phyloP scores from a whole-genome alignment of 1,140 invertebrate species.

The Lepidurus apus region DNA sequence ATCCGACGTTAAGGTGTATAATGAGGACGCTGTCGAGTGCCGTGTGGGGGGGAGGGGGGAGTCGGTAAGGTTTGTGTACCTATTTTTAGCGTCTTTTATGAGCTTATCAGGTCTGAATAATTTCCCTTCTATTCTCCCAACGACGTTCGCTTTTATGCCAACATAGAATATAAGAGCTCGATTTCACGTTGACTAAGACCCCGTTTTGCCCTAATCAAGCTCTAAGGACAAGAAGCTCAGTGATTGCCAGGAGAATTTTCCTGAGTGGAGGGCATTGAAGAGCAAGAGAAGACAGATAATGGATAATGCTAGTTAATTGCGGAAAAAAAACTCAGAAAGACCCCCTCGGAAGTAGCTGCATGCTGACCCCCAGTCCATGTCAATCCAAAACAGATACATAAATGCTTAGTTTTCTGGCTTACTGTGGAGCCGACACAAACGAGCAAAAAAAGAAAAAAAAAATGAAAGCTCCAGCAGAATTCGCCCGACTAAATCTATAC shows the following conservation, averaged over 20 bases:
- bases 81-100: conserved; percentile 7
- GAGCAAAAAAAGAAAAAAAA: too few relatives aligned
- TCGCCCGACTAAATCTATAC: too few relatives aligned
- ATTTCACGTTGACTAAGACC: background rate
- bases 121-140: background rate
- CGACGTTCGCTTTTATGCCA: background rate
- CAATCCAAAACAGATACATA: too few relatives aligned
- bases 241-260: background rate
- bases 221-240: background rate
- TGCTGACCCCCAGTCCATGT: too few relatives aligned
- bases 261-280: background rate
- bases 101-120: conserved; percentile 19
- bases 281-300: background rate
- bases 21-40: background rate
- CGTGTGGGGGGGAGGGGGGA: background rate
- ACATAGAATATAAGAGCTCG: background rate
- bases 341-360: too few relatives aligned
- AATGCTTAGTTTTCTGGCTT: too few relatives aligned
- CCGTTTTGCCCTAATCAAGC: background rate
- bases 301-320: background rate
- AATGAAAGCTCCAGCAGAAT: too few relatives aligned
- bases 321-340: too few relatives aligned
- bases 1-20: background rate
- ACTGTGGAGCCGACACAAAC: too few relatives aligned
- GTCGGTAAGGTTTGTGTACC: background rate